Conservation (phyloP, 2,797 vertebrate species). For the Gorsachius magnificus region DNA sequence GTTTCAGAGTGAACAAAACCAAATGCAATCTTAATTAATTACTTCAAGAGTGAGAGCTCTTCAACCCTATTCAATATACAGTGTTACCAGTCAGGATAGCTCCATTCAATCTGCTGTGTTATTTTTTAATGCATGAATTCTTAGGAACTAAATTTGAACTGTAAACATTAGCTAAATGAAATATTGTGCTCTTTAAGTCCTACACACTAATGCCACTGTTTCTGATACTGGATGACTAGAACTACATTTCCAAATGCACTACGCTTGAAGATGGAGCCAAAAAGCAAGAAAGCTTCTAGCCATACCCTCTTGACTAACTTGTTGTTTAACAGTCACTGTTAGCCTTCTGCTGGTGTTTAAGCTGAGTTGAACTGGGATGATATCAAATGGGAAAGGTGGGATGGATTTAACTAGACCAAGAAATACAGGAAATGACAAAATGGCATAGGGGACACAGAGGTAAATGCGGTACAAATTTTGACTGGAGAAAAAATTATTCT, state of each 20-base stretch:
- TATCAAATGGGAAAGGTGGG: not conserved
- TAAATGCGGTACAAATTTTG: not conserved
- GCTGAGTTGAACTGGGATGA: not conserved
- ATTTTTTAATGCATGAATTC: not conserved
- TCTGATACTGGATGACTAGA: not conserved
- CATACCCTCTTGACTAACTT: not conserved
- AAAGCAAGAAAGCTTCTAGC: not conserved
- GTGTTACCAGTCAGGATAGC: not conserved
- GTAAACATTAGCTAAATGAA: not conserved
- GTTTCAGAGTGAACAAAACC: not conserved
- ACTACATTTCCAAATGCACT: not conserved
- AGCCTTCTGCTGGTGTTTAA: not conserved
- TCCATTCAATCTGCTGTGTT: not conserved
- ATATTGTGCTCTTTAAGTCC: not conserved
- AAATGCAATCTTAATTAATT: not conserved
- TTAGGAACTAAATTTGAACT: not conserved
- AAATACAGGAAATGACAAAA: not conserved
- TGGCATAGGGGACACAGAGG: not conserved
- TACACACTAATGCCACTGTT: not conserved
- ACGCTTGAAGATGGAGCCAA: not conserved
- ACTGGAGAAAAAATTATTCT: not conserved
- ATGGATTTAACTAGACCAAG: not conserved
- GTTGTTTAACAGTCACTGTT: not conserved
- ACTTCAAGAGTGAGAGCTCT: not conserved
- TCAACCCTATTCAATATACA: not conserved